Percentiles rank a stretch among this genome's conserved stretches.
Evolutionary conservation across 2,888 invertebrate genomes (phyloP).

Genomic region (Metellina segmentata): DNA sequence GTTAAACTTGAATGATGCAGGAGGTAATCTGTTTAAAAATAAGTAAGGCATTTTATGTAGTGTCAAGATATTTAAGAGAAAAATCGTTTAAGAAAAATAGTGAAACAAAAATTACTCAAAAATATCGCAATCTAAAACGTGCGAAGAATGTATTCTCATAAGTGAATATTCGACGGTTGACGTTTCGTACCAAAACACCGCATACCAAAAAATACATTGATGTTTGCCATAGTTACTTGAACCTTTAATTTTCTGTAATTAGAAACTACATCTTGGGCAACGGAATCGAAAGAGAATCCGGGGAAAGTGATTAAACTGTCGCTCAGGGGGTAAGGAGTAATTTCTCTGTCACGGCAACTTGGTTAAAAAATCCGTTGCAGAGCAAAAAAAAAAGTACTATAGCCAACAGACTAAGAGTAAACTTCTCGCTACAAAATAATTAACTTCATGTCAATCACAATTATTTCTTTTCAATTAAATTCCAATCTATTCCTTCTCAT

Average conservation of each 20-base stretch:
- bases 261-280: conserved; percentile 38
- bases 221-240: conserved; percentile 37
- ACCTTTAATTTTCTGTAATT: conserved; percentile 62
- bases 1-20: too few species aligned
- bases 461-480: conserved; percentile 31
- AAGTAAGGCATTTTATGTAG: too few species aligned
- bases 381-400: conserved; percentile 18
- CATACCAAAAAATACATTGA: conserved; percentile 7
- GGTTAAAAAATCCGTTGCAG: conserved; percentile 23
- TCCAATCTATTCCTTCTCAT: background rate
- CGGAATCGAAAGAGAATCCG: conserved; percentile 39
- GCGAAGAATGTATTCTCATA: background rate
- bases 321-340: conserved; percentile 58
- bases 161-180: background rate
- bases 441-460: conserved; percentile 52
- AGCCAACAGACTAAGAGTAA: background rate
- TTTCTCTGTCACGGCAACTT: conserved; percentile 41
- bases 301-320: conserved; percentile 67
- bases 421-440: conserved; percentile 51
- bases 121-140: too few species aligned
- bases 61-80: too few species aligned
- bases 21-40: too few species aligned
- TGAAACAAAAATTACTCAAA: too few species aligned
- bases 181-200: conserved; percentile 6
- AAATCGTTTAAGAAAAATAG: too few species aligned